phyloP scores from a whole-genome alignment of 2,797 vertebrate species.

The Hafferia zeledoni region DNA sequence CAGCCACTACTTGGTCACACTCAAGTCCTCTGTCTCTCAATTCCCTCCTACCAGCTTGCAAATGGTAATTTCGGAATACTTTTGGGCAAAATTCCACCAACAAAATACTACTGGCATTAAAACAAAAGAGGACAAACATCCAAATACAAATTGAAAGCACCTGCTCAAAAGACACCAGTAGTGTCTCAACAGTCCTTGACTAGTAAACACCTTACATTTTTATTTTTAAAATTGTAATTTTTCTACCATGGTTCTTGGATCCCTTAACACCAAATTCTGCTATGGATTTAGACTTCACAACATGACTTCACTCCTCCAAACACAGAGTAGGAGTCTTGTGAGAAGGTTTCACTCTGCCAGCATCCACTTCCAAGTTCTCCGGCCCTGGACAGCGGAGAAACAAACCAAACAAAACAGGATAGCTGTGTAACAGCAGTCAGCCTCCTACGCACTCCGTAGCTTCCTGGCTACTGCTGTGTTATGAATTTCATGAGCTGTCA shows the following conservation, averaged over 20 bases:
- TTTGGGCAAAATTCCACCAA: not conserved
- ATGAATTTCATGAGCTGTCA: not conserved
- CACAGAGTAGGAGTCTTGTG: constrained; percentile 49
- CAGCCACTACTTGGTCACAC: not conserved
- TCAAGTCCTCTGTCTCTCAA: not conserved
- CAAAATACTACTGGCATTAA: not conserved
- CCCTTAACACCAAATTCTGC: constrained; percentile 21
- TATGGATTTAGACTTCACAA: constrained; percentile 51
- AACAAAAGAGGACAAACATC: constrained; percentile 2
- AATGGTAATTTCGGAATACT: not conserved
- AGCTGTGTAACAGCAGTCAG: not conserved
- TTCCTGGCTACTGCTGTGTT: not conserved
- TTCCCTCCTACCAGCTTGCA: not conserved
- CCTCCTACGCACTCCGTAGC: not conserved
- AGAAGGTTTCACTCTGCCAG: constrained; percentile 40
- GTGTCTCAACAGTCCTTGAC: not conserved
- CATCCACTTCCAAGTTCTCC: constrained; percentile 40
- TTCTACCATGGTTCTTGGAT: constrained; percentile 1
- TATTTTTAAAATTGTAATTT: not conserved
- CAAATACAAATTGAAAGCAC: constrained; percentile 32
- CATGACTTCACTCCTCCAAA: constrained; percentile 48
- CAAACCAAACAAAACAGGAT: not conserved
- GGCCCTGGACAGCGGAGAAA: not conserved
- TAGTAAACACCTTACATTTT: not conserved
- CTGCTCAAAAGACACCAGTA: not conserved